phyloP scores from a whole-genome alignment of 1,140 invertebrate genomes.

The Eriocheir sinensis region DNA sequence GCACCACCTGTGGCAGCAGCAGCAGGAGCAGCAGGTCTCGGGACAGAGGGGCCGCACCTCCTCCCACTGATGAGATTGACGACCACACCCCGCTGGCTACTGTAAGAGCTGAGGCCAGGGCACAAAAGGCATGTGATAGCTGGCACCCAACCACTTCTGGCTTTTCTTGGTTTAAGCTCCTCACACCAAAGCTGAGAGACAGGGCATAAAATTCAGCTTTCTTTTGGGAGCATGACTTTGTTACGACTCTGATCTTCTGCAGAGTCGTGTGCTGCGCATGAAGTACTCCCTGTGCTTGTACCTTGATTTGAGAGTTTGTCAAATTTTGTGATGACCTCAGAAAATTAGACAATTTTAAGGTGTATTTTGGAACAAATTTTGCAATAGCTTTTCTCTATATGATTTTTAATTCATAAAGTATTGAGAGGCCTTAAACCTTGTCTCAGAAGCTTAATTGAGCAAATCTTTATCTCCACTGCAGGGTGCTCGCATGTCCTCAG shows the following conservation, averaged over 20 bases:
- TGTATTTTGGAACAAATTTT: not conserved
- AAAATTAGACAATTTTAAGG: conserved; percentile 37
- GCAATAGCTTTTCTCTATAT: not conserved
- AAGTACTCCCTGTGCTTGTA: not conserved
- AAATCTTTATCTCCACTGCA: conserved; percentile 16
- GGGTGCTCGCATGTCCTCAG: conserved; percentile 28
- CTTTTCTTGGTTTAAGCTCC: conserved; percentile 59
- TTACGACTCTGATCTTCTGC: conserved; percentile 48
- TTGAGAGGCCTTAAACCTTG: not conserved
- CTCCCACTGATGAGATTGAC: conserved; percentile 67
- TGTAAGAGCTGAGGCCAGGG: conserved; percentile 74
- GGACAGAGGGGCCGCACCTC: conserved; percentile 43
- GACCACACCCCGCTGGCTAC: conserved; percentile 72
- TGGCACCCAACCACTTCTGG: conserved; percentile 69
- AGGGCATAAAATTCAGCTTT: conserved; percentile 38
- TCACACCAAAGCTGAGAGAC: conserved; percentile 50
- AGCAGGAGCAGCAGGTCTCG: conserved; percentile 64
- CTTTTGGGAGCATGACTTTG: conserved; percentile 43
- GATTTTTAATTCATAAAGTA: not conserved
- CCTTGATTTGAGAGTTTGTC: conserved; percentile 5
- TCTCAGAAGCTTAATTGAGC: not conserved
- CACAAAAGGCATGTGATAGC: conserved; percentile 72
- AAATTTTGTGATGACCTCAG: not conserved
- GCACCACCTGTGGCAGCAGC: conserved; percentile 33
- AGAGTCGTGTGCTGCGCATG: conserved; percentile 5